Base-by-base conservation (phyloP, 1,140 invertebrate species). In the Platyscapa corneri region DNA sequence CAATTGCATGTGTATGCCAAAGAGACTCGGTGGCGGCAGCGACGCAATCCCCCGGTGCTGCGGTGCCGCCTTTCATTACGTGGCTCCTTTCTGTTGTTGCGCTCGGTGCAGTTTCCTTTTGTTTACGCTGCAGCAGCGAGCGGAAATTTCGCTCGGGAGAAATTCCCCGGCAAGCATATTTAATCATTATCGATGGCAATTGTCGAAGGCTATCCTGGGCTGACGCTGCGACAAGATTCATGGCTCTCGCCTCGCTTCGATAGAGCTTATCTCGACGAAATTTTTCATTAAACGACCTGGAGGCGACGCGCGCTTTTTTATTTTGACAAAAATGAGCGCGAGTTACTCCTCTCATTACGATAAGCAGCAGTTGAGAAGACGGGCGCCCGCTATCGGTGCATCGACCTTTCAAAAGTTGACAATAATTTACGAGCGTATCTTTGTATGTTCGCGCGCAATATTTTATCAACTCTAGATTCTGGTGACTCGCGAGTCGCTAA, bases 1-100 rank as follows among this genome's bases (percentile, higher is more conserved):
- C 83, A 85, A 85, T 85, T 85, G 83, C 83, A 74, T n/a, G 67
- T 37, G 37, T 37, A 80, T 80, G 83, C n/a, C n/a, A n/a, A n/a
- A n/a, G n/a, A n/a, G n/a, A n/a, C n/a, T n/a, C n/a, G n/a, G n/a
- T n/a, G n/a, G n/a, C 56, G 39, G 7, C n/a, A 72, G 80, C 67
- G 39, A 2, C 46, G 34, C 34, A 42, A 14, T 64, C 32, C 5
- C 23, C 1, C 16, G 2, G n/a, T n/a, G n/a, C n/a, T n/a, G n/a
- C n/a, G n/a, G n/a, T n/a, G 0, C 23, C 37, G 34, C 12, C 77
- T 65, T 83, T 72, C 81, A 67, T 65, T 34, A 30, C 27, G 20
- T 53, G 30, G 6, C 20, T 74, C 27, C 3, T 74, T 20, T 74
- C 8, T 74, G 70, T 34, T 42, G 10, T 74, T 42, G 39, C 39